These are phyloP conservation scores for Deilephila elpenor DNA, from an alignment of 2,888 invertebrate genomes.

Conservation along the genomic window DNA sequence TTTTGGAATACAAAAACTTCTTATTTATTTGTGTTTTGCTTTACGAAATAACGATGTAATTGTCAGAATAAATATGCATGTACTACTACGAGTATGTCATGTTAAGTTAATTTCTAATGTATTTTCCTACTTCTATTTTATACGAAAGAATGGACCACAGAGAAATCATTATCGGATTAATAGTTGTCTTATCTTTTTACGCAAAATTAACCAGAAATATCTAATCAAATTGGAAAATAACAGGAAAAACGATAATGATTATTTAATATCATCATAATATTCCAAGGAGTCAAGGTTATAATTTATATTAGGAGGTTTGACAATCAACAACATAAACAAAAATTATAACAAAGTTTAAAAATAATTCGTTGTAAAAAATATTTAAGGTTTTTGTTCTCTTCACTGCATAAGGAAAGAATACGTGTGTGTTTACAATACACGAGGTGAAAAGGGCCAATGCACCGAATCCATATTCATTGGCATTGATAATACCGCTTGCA, in stretches of 20 bases:
- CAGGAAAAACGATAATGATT: not conserved
- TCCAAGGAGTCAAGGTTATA: not conserved
- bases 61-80: too few species aligned
- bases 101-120: too few species aligned
- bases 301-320: too few species aligned
- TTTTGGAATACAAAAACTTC: too few species aligned
- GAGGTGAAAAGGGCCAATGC: not conserved
- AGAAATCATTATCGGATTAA: not conserved
- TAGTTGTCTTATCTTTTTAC: not conserved
- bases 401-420: too few species aligned
- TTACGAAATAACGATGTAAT: too few species aligned
- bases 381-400: not conserved
- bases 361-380: too few species aligned
- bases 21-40: too few species aligned
- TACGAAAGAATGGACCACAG: not conserved
- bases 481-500: too few species aligned
- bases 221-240: constrained; percentile 5
- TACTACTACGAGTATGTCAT: too few species aligned
- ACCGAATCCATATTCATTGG: not conserved
- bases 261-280: not conserved
- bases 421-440: not conserved
- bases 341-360: too few species aligned
- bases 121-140: not conserved
- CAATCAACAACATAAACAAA: too few species aligned
- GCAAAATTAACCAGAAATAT: not conserved